A percentile compares a stretch with the other conserved stretches of the same genome.
phyloP scores from a whole-genome alignment of 2,113 vertebrate genomes.

The Caranx ignobilis region DNA sequence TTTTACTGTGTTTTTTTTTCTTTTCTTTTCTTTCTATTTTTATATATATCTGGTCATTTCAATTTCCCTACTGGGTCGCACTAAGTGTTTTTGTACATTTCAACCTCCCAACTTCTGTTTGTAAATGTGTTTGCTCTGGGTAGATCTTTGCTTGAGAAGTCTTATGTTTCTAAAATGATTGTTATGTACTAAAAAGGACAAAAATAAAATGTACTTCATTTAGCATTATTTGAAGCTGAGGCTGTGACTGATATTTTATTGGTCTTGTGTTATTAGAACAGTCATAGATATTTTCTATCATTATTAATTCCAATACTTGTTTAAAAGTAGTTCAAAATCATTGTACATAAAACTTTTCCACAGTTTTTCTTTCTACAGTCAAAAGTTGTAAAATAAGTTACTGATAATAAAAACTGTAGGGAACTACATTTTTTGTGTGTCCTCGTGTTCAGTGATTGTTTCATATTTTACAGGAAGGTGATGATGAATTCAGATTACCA shows the following conservation, averaged over 20 bases:
- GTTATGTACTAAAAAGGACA: slow-evolving; percentile 88
- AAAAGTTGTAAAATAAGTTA: slow-evolving; percentile 85
- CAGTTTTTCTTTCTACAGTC: slow-evolving; percentile 81
- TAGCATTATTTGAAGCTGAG: slow-evolving; percentile 83
- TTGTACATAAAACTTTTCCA: slow-evolving; percentile 83
- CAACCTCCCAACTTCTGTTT: slow-evolving; percentile 76
- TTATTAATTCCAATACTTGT: slow-evolving; percentile 84
- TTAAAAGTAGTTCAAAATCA: slow-evolving; percentile 85
- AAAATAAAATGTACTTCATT: slow-evolving; percentile 87
- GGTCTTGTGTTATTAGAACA: slow-evolving; percentile 81
- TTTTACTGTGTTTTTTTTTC: slow-evolving; percentile 51
- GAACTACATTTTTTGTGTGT: slow-evolving; percentile 78
- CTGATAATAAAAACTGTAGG: slow-evolving; percentile 86
- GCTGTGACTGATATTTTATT: slow-evolving; percentile 82
- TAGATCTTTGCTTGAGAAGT: slow-evolving; percentile 85
- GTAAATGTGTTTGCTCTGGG: slow-evolving; percentile 86
- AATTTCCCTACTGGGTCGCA: slow-evolving; percentile 70
- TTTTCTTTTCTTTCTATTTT: slow-evolving; percentile 46
- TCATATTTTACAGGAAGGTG: slow-evolving; percentile 18
- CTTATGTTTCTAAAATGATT: slow-evolving; percentile 86
- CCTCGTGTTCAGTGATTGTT: slow-evolving; percentile 57
- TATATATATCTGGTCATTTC: slow-evolving; percentile 69
- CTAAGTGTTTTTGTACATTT: slow-evolving; percentile 84
- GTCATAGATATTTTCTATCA: slow-evolving; percentile 82
- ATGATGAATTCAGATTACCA: slow-evolving; percentile 8